Evolutionary conservation across 1,140 invertebrate species (phyloP).

Genomic region (Drosophila yakuba): DNA sequence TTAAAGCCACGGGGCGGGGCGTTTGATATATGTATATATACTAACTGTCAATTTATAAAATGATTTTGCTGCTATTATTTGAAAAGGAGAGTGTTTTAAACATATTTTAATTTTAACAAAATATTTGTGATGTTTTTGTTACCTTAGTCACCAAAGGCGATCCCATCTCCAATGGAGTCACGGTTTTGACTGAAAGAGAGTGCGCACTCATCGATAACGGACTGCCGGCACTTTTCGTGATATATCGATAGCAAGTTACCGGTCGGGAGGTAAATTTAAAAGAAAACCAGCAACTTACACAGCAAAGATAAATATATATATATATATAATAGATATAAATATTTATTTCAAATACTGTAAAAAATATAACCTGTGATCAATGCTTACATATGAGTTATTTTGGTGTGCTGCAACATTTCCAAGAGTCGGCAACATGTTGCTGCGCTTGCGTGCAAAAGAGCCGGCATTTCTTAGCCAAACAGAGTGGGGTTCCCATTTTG

Average conservation of each 20-base stretch:
- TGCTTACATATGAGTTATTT: too few relatives aligned
- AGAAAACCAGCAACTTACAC: too few relatives aligned
- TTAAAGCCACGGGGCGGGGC: neutral
- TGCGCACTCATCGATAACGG: neutral
- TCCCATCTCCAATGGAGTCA: neutral
- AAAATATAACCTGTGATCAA: neutral
- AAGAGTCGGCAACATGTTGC: slow-evolving; percentile 8
- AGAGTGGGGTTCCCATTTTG: slow-evolving; percentile 13
- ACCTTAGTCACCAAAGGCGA: too few relatives aligned
- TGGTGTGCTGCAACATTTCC: slow-evolving; percentile 11
- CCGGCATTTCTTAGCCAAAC: slow-evolving; percentile 59
- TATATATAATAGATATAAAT: too few relatives aligned
- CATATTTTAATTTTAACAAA: too few relatives aligned
- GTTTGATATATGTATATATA: neutral
- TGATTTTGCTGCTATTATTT: too few relatives aligned
- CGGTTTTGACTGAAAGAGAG: neutral
- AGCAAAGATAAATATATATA: too few relatives aligned
- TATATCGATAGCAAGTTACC: neutral
- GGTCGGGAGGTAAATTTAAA: neutral
- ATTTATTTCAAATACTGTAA: neutral
- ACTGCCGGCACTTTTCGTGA: neutral
- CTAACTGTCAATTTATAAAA: neutral
- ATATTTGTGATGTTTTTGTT: too few relatives aligned
- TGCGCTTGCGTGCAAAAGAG: slow-evolving; percentile 45
- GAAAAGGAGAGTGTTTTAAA: too few relatives aligned